Base-by-base conservation (phyloP, 2,113 vertebrate species). In the Hirundichthys speculiger region DNA sequence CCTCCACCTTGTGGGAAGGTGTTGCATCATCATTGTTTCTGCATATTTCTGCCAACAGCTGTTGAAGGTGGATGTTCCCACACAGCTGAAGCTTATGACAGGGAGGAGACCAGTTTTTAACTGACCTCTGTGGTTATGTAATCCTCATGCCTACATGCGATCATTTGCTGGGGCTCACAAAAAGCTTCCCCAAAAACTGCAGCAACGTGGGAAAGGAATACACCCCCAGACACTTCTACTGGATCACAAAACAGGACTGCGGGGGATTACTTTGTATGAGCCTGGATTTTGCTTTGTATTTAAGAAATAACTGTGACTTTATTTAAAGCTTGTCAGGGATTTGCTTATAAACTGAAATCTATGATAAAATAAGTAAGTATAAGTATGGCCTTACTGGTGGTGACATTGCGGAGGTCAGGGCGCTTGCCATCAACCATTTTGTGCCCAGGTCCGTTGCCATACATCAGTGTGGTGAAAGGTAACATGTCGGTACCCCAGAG, bases 401-500 rank as follows among this genome's bases (percentile, higher is more conserved):
- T 42, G 18, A 92, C 88, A 3, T 82, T 27, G 3, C 85, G 80
- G 60, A 93, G 69, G 62, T 93, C 90, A 4, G 89, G 92, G 0
- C 92, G 88, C 5, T 72, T 76, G 59, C 91, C 91, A 20, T 90
- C 63, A 25, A 21, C 6, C 1, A 85, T 73, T 76, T 92, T 90
- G 75, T 92, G 64, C 30, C 93, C 92, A 0, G 92, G 92, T n/a
- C 93, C 92, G 1, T 91, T 94, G n/a, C 92, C 92, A 0, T 93
- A 93, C 89, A 92, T 91, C 64, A 94, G 83, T 0, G 86, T 92
- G 38, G 92, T 93, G 82, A 74, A 93, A 4, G 92, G 92, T 40
- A 86, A 22, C n/a, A 89, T 20, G 62, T 94, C 92, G 13, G 2
- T 5, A 0, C 58, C 92, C 77, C 82, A 93, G 24, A 93, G 59